A percentile compares a stretch with the other conserved stretches of the same genome.
These are phyloP conservation scores for Melanotaenia maccullochi DNA, from an alignment of 2,797 vertebrate species.

Conservation along the genomic window DNA sequence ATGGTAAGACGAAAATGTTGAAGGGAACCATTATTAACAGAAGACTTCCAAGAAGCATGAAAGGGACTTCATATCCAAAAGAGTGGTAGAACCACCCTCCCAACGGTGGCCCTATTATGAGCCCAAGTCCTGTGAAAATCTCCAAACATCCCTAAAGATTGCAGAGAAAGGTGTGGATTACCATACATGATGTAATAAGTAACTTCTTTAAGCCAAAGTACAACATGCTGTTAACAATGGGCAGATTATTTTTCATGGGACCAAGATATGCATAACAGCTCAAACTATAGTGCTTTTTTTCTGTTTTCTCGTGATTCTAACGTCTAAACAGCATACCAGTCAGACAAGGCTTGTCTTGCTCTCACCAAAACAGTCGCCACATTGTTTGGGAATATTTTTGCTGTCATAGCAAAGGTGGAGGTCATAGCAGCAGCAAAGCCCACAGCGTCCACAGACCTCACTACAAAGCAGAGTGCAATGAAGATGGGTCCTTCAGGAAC, in stretches of 20 bases:
- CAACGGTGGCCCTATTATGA: conserved; percentile 92
- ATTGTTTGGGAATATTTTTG: conserved; percentile 91
- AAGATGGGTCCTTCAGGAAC: conserved; percentile 84
- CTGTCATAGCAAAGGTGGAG: conserved; percentile 89
- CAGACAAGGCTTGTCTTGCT: conserved; percentile 48
- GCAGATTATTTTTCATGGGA: conserved; percentile 8
- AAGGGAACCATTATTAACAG: conserved; percentile 91
- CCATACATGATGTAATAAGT: neutral
- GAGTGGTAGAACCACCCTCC: conserved; percentile 94
- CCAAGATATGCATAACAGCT: conserved; percentile 25
- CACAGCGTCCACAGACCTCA: conserved; percentile 89
- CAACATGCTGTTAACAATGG: neutral
- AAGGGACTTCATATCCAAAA: conserved; percentile 93
- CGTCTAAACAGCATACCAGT: conserved; percentile 59
- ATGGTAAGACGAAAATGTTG: conserved; percentile 89
- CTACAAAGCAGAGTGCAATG: conserved; percentile 89
- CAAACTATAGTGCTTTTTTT: conserved; percentile 22
- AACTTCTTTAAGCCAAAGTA: neutral
- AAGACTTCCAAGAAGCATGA: conserved; percentile 88
- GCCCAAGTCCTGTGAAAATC: conserved; percentile 91
- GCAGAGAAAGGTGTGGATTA: neutral
- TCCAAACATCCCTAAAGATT: conserved; percentile 90
- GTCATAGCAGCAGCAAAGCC: conserved; percentile 90
- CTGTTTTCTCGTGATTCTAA: conserved; percentile 57
- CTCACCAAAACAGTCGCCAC: conserved; percentile 95